Conservation (phyloP, 2,888 invertebrate species). For the Alloplasta piceator region DNA sequence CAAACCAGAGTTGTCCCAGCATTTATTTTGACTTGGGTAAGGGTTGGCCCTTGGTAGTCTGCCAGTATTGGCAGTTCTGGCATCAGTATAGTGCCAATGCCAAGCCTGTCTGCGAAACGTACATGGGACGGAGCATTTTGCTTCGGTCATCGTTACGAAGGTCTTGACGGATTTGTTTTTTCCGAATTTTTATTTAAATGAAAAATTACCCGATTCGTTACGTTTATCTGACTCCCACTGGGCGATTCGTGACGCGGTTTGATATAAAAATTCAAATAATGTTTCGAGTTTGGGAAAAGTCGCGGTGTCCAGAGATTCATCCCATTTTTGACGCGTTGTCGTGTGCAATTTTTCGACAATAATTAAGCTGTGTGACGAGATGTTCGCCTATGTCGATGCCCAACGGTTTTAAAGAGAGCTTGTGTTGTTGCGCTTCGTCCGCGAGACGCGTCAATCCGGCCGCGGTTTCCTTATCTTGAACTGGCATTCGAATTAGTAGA, state of each 20-base stretch:
- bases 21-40: too few relatives aligned
- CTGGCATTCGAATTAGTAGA: constrained; percentile 27
- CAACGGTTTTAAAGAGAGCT: constrained; percentile 2
- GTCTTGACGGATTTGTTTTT: not conserved
- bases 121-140: constrained; percentile 7
- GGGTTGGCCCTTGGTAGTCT: too few relatives aligned
- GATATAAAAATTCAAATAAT: not conserved
- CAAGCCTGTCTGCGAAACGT: too few relatives aligned
- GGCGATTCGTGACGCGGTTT: not conserved
- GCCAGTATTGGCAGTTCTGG: too few relatives aligned
- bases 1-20: too few relatives aligned
- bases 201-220: not conserved
- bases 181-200: not conserved
- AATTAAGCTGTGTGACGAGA: not conserved
- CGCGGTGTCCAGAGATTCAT: constrained; percentile 11
- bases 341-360: constrained; percentile 8
- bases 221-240: not conserved
- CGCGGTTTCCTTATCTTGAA: constrained; percentile 15
- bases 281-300: constrained; percentile 15
- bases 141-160: not conserved
- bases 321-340: constrained; percentile 13
- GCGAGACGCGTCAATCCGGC: not conserved
- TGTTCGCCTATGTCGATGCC: not conserved
- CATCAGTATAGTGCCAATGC: too few relatives aligned
- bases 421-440: constrained; percentile 18